phyloP scores from a whole-genome alignment of 2,113 vertebrate genomes.

The Crotalus viridis region DNA sequence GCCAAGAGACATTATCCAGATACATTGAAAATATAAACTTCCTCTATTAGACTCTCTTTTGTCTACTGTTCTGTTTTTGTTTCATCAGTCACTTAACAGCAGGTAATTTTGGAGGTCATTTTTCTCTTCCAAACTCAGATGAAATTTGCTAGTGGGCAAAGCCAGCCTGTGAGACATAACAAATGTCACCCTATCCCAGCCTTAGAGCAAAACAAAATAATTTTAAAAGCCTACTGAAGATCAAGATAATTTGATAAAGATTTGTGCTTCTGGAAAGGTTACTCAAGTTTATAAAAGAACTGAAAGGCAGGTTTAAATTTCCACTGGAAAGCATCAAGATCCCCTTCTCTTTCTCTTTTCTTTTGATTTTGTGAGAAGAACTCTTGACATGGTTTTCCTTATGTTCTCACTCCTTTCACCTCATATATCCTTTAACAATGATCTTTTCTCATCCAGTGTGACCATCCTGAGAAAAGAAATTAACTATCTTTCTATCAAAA shows the following conservation, averaged over 20 bases:
- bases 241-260: neutral
- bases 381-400: neutral
- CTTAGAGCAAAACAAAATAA: constrained; percentile 25
- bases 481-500: neutral
- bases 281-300: constrained; percentile 13
- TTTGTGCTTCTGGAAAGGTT: constrained; percentile 7
- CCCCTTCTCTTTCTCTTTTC: neutral
- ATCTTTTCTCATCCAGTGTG: neutral
- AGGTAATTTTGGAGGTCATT: constrained; percentile 45
- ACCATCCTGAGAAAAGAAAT: neutral
- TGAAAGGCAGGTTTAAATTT: constrained; percentile 12
- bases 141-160: neutral
- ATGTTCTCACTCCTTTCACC: neutral
- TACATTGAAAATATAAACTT: constrained; percentile 45
- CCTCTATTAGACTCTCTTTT: constrained; percentile 43
- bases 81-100: constrained; percentile 28
- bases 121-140: constrained; percentile 40
- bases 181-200: constrained; percentile 13
- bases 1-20: constrained; percentile 63
- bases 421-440: neutral
- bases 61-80: constrained; percentile 26
- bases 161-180: constrained; percentile 17
- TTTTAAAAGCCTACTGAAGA: constrained; percentile 31
- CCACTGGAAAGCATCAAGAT: neutral
- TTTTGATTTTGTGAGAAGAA: neutral